Percentiles rank a stretch among this genome's conserved stretches.
Conservation (phyloP, 1,140 invertebrate species). For the Macrostomum lignano region DNA sequence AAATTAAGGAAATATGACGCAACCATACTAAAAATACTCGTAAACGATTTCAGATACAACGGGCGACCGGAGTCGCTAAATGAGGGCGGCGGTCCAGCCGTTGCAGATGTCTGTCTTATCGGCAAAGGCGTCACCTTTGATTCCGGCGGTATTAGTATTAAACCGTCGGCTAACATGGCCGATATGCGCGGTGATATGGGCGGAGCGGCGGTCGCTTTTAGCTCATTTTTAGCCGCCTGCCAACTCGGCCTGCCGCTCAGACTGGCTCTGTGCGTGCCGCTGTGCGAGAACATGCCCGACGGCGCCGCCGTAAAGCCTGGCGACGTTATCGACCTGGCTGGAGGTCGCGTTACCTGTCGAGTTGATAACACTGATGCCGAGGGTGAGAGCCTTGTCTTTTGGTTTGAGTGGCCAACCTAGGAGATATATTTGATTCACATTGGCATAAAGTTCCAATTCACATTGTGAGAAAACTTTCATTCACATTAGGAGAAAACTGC, state of each 20-base stretch:
- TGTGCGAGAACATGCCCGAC: slow-evolving; percentile 59
- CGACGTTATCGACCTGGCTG: slow-evolving; percentile 45
- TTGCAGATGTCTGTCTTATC: too few relatives aligned
- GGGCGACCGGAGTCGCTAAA: too few relatives aligned
- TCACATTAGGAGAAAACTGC: too few relatives aligned
- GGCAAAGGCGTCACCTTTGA: slow-evolving; percentile 6
- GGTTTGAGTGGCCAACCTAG: too few relatives aligned
- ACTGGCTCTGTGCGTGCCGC: slow-evolving; percentile 41
- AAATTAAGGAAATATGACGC: too few relatives aligned
- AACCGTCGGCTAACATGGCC: slow-evolving; percentile 42
- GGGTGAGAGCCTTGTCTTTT: too few relatives aligned
- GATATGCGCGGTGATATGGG: slow-evolving; percentile 67
- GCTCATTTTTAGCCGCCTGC: slow-evolving; percentile 40
- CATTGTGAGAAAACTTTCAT: too few relatives aligned
- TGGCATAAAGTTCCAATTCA: too few relatives aligned
- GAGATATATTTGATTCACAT: too few relatives aligned
- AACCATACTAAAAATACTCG: too few relatives aligned
- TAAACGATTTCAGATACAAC: too few relatives aligned
- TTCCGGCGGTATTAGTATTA: slow-evolving; percentile 50
- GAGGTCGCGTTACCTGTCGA: slow-evolving; percentile 9
- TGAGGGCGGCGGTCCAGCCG: too few relatives aligned
- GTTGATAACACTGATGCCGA: slow-evolving; percentile 70
- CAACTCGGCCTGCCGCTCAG: slow-evolving; percentile 42
- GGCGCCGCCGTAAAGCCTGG: slow-evolving; percentile 54
- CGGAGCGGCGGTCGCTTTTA: slow-evolving; percentile 48